Percentiles rank a stretch among this genome's conserved stretches.
phyloP scores from a whole-genome alignment of 1,140 invertebrate genomes.

The Delia radicum region DNA sequence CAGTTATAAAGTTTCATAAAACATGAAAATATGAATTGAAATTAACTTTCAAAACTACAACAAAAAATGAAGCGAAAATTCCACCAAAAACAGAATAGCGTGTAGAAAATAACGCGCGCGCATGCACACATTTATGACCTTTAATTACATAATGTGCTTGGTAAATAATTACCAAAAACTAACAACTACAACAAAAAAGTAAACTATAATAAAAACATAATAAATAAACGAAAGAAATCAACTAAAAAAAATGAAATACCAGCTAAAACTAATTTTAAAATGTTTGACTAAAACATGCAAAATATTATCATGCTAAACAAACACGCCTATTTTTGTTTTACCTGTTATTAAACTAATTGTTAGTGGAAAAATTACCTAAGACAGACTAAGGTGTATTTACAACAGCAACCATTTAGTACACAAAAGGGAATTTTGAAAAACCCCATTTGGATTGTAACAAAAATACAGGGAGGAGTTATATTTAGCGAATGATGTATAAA shows the following conservation, averaged over 20 bases:
- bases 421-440: not conserved
- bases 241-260: not conserved
- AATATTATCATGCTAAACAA: not conserved
- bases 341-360: not conserved
- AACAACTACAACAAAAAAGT: not conserved
- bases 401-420: not conserved
- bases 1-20: not conserved
- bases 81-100: not conserved
- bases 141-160: slow-evolving; percentile 16
- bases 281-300: not conserved
- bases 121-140: slow-evolving; percentile 20
- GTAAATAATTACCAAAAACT: slow-evolving; percentile 2
- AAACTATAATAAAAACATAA: not conserved
- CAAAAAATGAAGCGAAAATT: not conserved
- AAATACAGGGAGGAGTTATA: not conserved
- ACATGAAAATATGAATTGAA: not conserved
- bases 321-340: not conserved
- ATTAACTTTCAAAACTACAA: not conserved
- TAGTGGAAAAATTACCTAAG: not conserved
- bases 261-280: not conserved
- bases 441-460: not conserved
- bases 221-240: not conserved
- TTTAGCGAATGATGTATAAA: no score
- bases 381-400: not conserved
- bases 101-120: not conserved